Base-by-base conservation (phyloP, 2,113 vertebrate genomes). In the Ia io region DNA sequence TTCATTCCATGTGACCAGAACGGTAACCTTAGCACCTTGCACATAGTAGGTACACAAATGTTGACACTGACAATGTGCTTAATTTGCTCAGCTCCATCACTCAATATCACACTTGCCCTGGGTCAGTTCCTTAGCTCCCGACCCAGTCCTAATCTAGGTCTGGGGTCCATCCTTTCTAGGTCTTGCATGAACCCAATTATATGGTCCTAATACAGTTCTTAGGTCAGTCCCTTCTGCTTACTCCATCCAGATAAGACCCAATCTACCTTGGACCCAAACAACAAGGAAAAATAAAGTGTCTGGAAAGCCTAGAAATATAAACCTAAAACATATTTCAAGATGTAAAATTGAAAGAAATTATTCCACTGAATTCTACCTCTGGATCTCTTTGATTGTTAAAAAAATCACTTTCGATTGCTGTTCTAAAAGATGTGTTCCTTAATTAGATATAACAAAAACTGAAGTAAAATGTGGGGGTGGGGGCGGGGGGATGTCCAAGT, bases 301-400 rank as follows among this genome's bases (percentile, higher is more conserved):
- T 30, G 56, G 53, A 63, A 42, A 16, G 44, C 22, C 65, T 87
- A 47, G 35, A 85, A 93, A 65, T 82, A 0, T 49, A 87, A 94
- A 40, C 4, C 63, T 61, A 44, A 4, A 65, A 70, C 18, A 67
- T 3, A 44, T 80, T 82, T 74, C 18, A 76, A 87, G 83, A 83
- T 87, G 3, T n/a, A 83, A 96, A 91, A 77, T 10, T 44, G 13
- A 91, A 90, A 76, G 20, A 79, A 63, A 63, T 56, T 73, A 79
- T 93, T 63, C 47, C 4, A 16, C 6, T 70, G 23, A 77, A 87
- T 89, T 93, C 63, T 80, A 74, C 13, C 12, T 88, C 30, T 80
- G 37, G 10, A 8, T 40, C 4, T 88, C 80, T 83, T 65, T 42
- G 9, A 18, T 30, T 59, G 22, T 82, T 30, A 76, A 84, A 69